These are phyloP conservation scores for Andrena trimmerana DNA, from an alignment of 2,888 invertebrate species.

Conservation along the genomic window DNA sequence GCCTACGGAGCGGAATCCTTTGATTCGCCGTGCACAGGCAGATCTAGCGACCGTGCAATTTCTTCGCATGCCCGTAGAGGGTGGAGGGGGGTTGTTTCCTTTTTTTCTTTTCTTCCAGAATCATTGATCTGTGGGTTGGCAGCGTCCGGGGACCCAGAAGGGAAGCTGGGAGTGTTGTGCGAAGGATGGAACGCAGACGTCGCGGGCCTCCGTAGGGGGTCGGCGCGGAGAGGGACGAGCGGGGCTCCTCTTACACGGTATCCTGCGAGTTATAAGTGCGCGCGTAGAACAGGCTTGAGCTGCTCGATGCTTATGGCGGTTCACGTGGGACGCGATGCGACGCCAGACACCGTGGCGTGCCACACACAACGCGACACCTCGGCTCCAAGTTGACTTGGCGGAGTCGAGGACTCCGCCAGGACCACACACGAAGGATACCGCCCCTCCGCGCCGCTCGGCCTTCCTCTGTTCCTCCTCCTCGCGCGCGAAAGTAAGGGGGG, in stretches of 20 bases:
- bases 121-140: not conserved
- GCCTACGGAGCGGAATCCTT: slow-evolving; percentile 5
- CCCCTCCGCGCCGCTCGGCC: slow-evolving; percentile 49
- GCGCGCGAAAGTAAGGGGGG: slow-evolving; percentile 54
- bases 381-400: slow-evolving; percentile 72
- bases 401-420: slow-evolving; percentile 73
- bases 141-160: not conserved
- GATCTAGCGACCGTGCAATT: not conserved
- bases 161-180: not conserved
- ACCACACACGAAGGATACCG: slow-evolving; percentile 84
- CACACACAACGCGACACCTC: slow-evolving; percentile 85
- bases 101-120: not conserved
- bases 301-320: slow-evolving; percentile 60
- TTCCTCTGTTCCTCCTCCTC: slow-evolving; percentile 60
- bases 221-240: slow-evolving; percentile 1
- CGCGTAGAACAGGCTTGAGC: slow-evolving; percentile 25
- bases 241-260: slow-evolving; percentile 27
- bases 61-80: not conserved
- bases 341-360: slow-evolving; percentile 81
- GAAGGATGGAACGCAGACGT: slow-evolving; percentile 9
- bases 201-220: slow-evolving; percentile 45
- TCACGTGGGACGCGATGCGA: slow-evolving; percentile 72
- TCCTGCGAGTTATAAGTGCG: slow-evolving; percentile 18
- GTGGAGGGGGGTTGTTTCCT: not conserved
- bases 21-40: not conserved